Conservation (phyloP, 2,888 invertebrate species). For the Globia sparganii region DNA sequence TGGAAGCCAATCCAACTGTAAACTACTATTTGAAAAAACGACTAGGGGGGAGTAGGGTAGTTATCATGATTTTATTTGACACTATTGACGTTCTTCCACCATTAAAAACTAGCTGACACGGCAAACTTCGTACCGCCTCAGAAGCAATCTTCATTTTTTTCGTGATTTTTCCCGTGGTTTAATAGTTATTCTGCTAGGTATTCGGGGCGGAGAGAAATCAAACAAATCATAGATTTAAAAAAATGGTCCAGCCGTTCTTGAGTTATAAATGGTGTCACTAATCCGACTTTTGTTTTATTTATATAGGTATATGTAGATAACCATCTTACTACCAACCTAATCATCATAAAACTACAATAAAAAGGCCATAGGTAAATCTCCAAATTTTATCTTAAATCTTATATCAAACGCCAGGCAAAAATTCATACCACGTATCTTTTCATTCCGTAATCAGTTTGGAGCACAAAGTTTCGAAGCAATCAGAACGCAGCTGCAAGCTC, state of each 20-base stretch:
- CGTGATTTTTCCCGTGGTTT: not conserved
- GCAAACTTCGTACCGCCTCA: not conserved
- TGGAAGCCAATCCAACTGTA: not conserved
- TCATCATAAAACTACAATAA: slow-evolving; percentile 21
- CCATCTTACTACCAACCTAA: not conserved
- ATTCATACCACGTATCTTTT: slow-evolving; percentile 65
- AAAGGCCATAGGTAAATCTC: not conserved
- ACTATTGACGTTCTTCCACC: not conserved
- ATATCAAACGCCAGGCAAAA: slow-evolving; percentile 35
- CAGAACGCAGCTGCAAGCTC: slow-evolving; percentile 68
- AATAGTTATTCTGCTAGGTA: not conserved
- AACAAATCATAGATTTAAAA: not conserved
- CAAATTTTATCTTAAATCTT: slow-evolving; percentile 36
- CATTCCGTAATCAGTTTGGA: slow-evolving; percentile 56
- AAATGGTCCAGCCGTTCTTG: not conserved
- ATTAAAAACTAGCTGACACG: not conserved
- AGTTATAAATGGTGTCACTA: not conserved
- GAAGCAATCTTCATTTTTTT: not conserved
- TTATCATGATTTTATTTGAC: not conserved
- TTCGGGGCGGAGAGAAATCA: not conserved
- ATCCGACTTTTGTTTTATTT: not conserved
- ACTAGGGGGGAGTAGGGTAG: not conserved
- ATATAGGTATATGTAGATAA: not conserved
- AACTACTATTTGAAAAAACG: not conserved
- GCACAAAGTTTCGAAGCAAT: slow-evolving; percentile 69